Evolutionary conservation across 2,888 invertebrate species (phyloP), one percentile per base, ranked within the genome.

Genomic region (Melanargia galathea): DNA sequence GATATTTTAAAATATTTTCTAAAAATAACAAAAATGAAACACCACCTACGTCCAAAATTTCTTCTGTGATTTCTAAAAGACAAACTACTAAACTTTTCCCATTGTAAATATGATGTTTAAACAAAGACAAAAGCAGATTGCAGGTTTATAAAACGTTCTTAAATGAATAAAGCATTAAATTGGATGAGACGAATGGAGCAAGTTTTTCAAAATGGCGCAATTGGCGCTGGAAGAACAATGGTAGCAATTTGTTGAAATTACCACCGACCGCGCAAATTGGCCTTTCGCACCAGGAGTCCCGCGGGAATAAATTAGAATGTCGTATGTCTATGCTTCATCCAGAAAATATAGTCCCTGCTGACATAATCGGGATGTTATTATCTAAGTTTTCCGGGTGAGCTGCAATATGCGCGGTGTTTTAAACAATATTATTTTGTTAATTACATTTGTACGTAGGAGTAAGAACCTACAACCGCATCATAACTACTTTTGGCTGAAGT

Each of bases 181-280:
- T 65, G 58, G 45, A 48, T 38, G 63, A 62, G 62, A 65, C 45
- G 45, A 62, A 58, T 62, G 62, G 67, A 60, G 61, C 64, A 70
- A 71, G 66, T 73, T 71, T 69, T 70, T 67, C 66, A 64, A 66
- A 64, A 65, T 60, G 63, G 57, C 69, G 65, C 64, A 70, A 68
- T 70, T 70, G 68, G 46, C 64, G 63, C 55, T 57, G 56, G 48
- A 58, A 62, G 81, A 81, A 87, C 87, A 87, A 87, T 85, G 81
- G 76, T 65, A 71, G 81, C 84, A 86, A 87, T 87, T 87, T 83
- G 79, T 78, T 71, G 78, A 80, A 84, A 86, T 85, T 83, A 83
- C 82, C 76, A 71, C 71, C 64, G 63, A 61, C 66, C 61, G 65
- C 55, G 65, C 66, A 68, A 70, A 68, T 70, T 70, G 61, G 65